A percentile compares a stretch with the other conserved stretches of the same genome.
These are phyloP conservation scores for Platichthys flesus DNA, from an alignment of 2,113 vertebrate species.

Conservation along the genomic window DNA sequence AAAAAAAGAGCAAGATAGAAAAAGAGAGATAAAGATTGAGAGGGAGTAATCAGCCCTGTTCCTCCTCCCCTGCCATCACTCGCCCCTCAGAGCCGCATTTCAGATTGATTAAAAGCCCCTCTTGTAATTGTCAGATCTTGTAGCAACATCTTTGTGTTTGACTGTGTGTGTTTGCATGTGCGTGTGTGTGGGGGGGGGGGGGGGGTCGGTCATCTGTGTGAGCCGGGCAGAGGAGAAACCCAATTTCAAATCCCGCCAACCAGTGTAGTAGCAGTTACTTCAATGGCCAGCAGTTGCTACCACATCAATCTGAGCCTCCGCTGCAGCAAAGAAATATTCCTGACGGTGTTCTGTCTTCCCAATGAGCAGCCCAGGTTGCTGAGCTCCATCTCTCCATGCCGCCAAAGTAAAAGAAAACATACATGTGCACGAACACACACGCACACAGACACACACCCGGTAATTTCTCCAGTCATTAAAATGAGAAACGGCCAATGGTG, in stretches of 20 bases:
- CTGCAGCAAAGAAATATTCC: constrained; percentile 54
- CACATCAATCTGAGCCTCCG: constrained; percentile 66
- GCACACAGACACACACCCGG: constrained; percentile 24
- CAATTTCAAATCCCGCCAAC: constrained; percentile 70
- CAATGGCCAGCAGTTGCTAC: constrained; percentile 58
- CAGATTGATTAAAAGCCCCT: constrained; percentile 81
- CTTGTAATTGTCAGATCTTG: constrained; percentile 80
- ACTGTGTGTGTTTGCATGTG: constrained; percentile 33
- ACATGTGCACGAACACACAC: constrained; percentile 22
- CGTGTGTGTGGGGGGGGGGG: neutral
- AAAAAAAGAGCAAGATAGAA: constrained; percentile 36
- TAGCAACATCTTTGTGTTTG: constrained; percentile 63
- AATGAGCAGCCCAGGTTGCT: constrained; percentile 50
- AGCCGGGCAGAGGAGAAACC: constrained; percentile 50
- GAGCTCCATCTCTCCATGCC: constrained; percentile 27
- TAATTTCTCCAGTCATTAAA: constrained; percentile 82
- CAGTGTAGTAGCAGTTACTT: constrained; percentile 67
- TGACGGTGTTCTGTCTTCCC: constrained; percentile 59
- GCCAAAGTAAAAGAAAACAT: constrained; percentile 5
- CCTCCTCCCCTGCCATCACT: constrained; percentile 70
- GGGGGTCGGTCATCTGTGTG: constrained; percentile 41
- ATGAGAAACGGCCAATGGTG: constrained; percentile 83
- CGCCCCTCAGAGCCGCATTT: constrained; percentile 62
- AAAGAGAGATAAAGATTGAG: constrained; percentile 68
- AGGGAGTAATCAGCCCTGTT: constrained; percentile 69